phyloP scores from a whole-genome alignment of 1,140 invertebrate genomes.

The Monochamus saltuarius region DNA sequence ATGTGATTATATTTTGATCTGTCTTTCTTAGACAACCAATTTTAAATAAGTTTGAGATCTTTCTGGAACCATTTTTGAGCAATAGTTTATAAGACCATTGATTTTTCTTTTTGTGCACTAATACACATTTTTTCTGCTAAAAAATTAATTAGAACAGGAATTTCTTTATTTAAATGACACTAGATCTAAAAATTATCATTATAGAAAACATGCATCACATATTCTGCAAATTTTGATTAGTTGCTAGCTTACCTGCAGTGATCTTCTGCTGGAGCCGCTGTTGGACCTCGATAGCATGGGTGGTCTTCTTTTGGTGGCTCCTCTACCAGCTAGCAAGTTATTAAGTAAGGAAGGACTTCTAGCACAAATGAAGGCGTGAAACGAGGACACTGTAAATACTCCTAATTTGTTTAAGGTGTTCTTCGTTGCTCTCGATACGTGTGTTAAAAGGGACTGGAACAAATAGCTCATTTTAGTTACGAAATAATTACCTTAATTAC shows the following conservation, averaged over 20 bases:
- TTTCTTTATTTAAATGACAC: no score
- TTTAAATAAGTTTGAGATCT: no score
- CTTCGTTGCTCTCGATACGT: slow-evolving; percentile 93
- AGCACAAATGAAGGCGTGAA: slow-evolving; percentile 96
- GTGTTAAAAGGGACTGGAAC: slow-evolving; percentile 86
- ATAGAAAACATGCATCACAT: no score
- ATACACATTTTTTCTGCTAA: no score
- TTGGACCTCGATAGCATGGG: slow-evolving; percentile 87
- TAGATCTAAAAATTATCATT: no score
- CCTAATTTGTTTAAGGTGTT: slow-evolving; percentile 91
- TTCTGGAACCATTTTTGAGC: no score
- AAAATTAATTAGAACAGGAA: no score
- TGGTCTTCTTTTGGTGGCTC: slow-evolving; percentile 82
- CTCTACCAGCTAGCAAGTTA: slow-evolving; percentile 86
- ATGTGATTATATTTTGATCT: no score
- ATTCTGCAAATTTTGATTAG: neutral
- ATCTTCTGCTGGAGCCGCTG: slow-evolving; percentile 78
- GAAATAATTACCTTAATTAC: no score
- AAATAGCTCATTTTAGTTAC: neutral
- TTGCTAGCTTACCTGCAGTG: slow-evolving; percentile 69
- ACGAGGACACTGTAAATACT: slow-evolving; percentile 96
- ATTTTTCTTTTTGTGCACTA: no score
- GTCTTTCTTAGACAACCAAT: no score
- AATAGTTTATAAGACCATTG: no score
- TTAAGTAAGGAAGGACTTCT: slow-evolving; percentile 89